A percentile compares a stretch with the other conserved stretches of the same genome.
Evolutionary conservation across 1,140 invertebrate species (phyloP).

Genomic region (Halictus rubicundus): DNA sequence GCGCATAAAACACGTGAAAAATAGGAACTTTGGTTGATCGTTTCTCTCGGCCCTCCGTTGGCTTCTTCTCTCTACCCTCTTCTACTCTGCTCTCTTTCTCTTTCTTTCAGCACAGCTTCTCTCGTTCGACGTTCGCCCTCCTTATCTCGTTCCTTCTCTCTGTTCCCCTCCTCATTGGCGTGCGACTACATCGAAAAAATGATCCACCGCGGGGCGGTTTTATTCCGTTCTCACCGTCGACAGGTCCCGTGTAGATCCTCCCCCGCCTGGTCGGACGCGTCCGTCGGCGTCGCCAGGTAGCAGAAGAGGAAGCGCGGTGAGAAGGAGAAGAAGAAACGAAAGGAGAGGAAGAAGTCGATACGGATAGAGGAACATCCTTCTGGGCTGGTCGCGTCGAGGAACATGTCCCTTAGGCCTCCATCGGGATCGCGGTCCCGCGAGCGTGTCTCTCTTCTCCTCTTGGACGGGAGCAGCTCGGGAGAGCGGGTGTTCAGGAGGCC

Average conservation of each 20-base stretch:
- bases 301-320: slow-evolving; percentile 52
- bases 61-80: slow-evolving; percentile 2
- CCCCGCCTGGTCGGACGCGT: slow-evolving; percentile 62
- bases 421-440: slow-evolving; percentile 1
- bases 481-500: slow-evolving; percentile 46
- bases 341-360: slow-evolving; percentile 34
- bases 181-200: slow-evolving; percentile 18
- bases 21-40: slow-evolving; percentile 80
- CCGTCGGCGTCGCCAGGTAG: slow-evolving; percentile 62
- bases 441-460: slow-evolving; percentile 12
- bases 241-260: slow-evolving; percentile 42
- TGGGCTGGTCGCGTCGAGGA: slow-evolving; percentile 48
- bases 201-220: slow-evolving; percentile 15
- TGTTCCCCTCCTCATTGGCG: slow-evolving; percentile 17
- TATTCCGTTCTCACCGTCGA: slow-evolving; percentile 46
- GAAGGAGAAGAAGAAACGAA: slow-evolving; percentile 47
- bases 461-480: background rate
- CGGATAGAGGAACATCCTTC: slow-evolving; percentile 54
- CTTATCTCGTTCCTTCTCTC: slow-evolving; percentile 35
- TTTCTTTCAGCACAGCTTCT: background rate
- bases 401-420: slow-evolving; percentile 52
- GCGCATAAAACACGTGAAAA: slow-evolving; percentile 75
- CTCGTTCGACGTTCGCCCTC: slow-evolving; percentile 5
- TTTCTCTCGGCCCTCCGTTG: slow-evolving; percentile 20
- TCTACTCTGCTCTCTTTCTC: slow-evolving; percentile 9